A percentile compares a stretch with the other conserved stretches of the same genome.
Evolutionary conservation across 92 coral and sea anemone genomes (phyloP).

Genomic region (Epizoanthus rinbou): DNA sequence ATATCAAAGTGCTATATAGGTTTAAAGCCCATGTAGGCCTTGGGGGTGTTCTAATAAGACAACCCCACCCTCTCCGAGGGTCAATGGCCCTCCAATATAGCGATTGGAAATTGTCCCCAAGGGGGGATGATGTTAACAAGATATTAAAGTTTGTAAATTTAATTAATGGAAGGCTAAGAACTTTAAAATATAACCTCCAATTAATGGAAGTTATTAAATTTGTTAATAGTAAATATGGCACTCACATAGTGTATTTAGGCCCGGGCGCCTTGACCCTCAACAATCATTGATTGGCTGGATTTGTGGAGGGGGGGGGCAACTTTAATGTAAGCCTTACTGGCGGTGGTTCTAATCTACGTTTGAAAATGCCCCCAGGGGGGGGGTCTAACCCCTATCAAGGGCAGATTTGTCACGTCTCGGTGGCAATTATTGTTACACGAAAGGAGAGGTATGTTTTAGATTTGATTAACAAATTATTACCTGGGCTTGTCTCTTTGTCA

Average conservation of each 20-base stretch:
- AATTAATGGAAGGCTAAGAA: too few species aligned
- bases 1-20: too few species aligned
- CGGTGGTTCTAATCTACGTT: background rate
- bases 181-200: too few species aligned
- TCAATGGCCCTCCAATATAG: too few species aligned
- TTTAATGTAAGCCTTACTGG: background rate
- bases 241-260: conserved; percentile 48
- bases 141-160: too few species aligned
- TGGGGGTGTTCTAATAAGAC: too few species aligned
- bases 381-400: background rate
- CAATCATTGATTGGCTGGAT: conserved; percentile 22
- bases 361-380: background rate
- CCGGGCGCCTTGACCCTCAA: conserved; percentile 35
- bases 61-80: too few species aligned
- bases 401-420: conserved; percentile 5
- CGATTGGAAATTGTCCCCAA: too few species aligned
- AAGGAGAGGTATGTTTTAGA: background rate
- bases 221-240: conserved; percentile 48
- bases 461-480: too few species aligned
- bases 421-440: background rate
- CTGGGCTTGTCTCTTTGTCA: too few species aligned
- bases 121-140: too few species aligned
- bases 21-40: too few species aligned
- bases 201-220: background rate
- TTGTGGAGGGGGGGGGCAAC: conserved; percentile 31